Base-by-base conservation (phyloP, 2,888 invertebrate genomes). In the Galeruca laticollis region DNA sequence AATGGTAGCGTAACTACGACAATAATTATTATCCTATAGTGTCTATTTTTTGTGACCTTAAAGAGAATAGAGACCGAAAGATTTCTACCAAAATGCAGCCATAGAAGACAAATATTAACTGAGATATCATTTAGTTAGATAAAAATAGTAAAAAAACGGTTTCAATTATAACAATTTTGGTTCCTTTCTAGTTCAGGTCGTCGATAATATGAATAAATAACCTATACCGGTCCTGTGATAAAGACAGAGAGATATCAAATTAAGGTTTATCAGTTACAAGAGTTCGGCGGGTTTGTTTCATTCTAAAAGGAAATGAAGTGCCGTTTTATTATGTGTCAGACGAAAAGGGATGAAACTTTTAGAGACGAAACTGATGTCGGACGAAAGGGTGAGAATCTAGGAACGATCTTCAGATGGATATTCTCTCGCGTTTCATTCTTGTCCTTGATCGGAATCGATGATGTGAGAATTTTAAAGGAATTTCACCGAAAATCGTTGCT, bases 301-400 rank as follows among this genome's bases (percentile, higher is more conserved):
- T 56, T 56, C 56, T 56, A 33, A 56, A 56, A 56, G 56, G 56
- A 56, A 56, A 56, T 56, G 56, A 56, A 56, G 56, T 56, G 56
- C 56, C 56, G 35, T 56, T 56, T 56, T 56, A 56, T 56, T 56
- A 56, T 56, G 33, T 56, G 56, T 56, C 56, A 33, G 10, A 15
- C 31, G 56, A 56, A 56, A 56, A 56, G 56, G 56, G 56, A 35
- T 56, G 33, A 35, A 56, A 54, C 54, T 54, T 54, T 54, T 54
- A 54, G 33, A 26, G 54, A 54, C 54, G 54, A 54, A 26, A 33
- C 35, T 56, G 35, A 56, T 35, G 56, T 56, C n/a, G 56, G 56
- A 56, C 56, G 56, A 56, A 56, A 33, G 56, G 56, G 56, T 56
- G 56, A 56, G 56, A 56, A 56, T 33, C 56, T 56, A 56, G 56